Base-by-base conservation (phyloP, 2,888 invertebrate genomes). In the Lepas anatifera region DNA sequence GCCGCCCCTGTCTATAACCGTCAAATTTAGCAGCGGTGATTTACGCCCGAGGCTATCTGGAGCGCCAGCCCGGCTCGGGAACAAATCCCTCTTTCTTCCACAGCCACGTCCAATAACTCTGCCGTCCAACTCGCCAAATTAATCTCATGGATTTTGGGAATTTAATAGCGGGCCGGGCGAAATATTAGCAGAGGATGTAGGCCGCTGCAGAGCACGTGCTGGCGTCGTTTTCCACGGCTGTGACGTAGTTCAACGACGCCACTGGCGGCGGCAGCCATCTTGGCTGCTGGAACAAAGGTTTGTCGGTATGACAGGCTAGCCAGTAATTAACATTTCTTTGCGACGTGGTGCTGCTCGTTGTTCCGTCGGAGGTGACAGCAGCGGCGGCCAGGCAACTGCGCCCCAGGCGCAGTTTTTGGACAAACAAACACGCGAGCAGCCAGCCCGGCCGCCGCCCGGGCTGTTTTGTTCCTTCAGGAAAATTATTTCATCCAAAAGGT, bases 21-120 rank as follows among this genome's bases (percentile, higher is more conserved):
- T 58, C 58, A 58, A 58, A 58, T 58, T 58, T 58, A 58, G 58
- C 58, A 18, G 58, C 32, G 58, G 18, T 58, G 58, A 58, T 58
- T 58, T 58, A 58, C 58, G 58, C 18, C 13, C 2, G 32, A 3
- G 32, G 58, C 58, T 58, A 58, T 58, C 58, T 58, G 32, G 32
- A 18, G 7, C 4, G 58, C 32, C 58, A 58, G 32, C 7, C 48
- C 58, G 18, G 58, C 58, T 58, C 58, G 32, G 32, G 16, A 58
- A 58, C 58, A 58, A 58, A 58, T 58, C 58, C 58, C 58, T 58
- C 58, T 58, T 58, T 58, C 58, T 58, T 58, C 58, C 32, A n/a
- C n/a, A 32, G 58, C 58, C 32, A 29, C 58, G 58, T 58, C 58
- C 58, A 58, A 58, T 58, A 58, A 58, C 58, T 58, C 16, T 16